Evolutionary conservation across 2,797 vertebrate genomes (phyloP), one percentile per base, ranked within the genome.

Genomic region (Rhinophrynus dorsalis): DNA sequence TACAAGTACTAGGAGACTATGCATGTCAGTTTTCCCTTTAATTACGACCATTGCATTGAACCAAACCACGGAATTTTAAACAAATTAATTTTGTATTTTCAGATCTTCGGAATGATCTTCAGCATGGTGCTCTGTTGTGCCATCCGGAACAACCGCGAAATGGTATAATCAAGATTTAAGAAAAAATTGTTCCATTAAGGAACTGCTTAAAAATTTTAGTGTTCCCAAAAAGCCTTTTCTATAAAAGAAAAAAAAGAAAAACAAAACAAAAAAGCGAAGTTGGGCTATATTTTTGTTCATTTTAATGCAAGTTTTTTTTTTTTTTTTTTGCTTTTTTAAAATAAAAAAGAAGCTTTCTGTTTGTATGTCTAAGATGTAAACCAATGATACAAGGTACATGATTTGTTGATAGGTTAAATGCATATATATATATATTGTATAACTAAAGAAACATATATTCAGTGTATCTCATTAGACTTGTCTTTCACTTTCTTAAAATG

Each of bases 31-130:
- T n/a, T n/a, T n/a, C n/a, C n/a, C n/a, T n/a, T n/a, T n/a, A n/a
- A n/a, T n/a, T n/a, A n/a, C n/a, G n/a, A n/a, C n/a, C n/a, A n/a
- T n/a, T n/a, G n/a, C n/a, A n/a, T n/a, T n/a, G n/a, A n/a, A n/a
- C n/a, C n/a, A n/a, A n/a, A n/a, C n/a, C n/a, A n/a, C n/a, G n/a
- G n/a, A n/a, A n/a, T n/a, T n/a, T n/a, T n/a, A n/a, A n/a, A n/a
- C n/a, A n/a, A n/a, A n/a, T n/a, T n/a, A n/a, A n/a, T n/a, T n/a
- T 45, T 38, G 11, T 5, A 79, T 66, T 83, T 77, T 0, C 86
- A 99, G 97, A 82, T 98, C 63, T 94, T 99, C 3, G 96, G 96
- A 58, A 97, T 99, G 96, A 93, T 99, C 83, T 98, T 98, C 82
- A 99, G 95, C 81, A 97, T 98, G 95, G 82, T 98, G 74, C 86